Base-by-base conservation (phyloP, 2,888 invertebrate genomes). In the Willowsia nigromaculata region DNA sequence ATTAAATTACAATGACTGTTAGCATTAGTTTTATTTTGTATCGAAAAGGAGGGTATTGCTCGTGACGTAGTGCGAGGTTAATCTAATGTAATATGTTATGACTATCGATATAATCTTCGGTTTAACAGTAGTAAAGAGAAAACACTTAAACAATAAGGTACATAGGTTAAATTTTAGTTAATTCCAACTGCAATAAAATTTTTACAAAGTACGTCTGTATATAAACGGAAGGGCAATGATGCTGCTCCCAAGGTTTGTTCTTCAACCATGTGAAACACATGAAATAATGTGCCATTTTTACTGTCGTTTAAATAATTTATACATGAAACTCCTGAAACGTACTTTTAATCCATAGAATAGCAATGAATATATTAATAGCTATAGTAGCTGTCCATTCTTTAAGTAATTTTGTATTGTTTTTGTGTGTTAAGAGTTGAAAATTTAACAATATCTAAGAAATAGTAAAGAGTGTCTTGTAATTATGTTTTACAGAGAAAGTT, bases 231-330 rank as follows among this genome's bases (percentile, higher is more conserved):
- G 25, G 47, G 47, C 43, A 25, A 71, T 18, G 13, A 15, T 71
- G 27, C 30, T 71, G 71, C 47, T 71, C 18, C 43, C 27, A 25
- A 25, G 71, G 18, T 43, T 43, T 71, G 71, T 71, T 71, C 71
- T 71, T 71, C 43, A 71, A 71, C 18, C 47, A 71, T 71, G 71
- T 71, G 71, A 71, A 71, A 43, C 47, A 43, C 82, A 84, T 84
- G 84, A 71, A 84, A 71, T 47, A 53, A 84, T 84, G 84, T 84
- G 84, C 84, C 84, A 84, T 84, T 84, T 62, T 37, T 71, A 84
- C 33, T 71, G 47, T 84, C 84, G 65, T 83, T 83, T 83, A 83
- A 68, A 68, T 84, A 84, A 82, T 68, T 82, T 82, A 82, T 65
- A 43, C 50, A 68, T 33, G 47, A 65, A 80, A 53, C n/a, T 30